Evolutionary conservation across 2,797 vertebrate species (phyloP).

Genomic region (Leptoclinus maculatus): DNA sequence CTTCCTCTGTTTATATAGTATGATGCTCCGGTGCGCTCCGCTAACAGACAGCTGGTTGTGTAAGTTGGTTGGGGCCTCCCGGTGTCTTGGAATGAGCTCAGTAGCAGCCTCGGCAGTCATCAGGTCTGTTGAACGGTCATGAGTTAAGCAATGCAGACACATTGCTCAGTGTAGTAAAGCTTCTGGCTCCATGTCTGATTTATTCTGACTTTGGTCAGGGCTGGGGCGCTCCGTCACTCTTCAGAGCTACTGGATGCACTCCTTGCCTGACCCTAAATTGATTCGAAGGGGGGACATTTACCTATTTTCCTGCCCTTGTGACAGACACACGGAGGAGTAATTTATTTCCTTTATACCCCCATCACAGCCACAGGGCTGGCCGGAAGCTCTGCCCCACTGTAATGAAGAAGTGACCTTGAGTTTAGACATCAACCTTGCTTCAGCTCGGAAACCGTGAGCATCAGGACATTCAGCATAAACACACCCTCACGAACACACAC

Average conservation of each 20-base stretch:
- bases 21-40: constrained; percentile 21
- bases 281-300: constrained; percentile 55
- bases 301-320: constrained; percentile 58
- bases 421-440: constrained; percentile 49
- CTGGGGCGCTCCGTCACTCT: constrained; percentile 53
- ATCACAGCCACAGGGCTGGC: constrained; percentile 18
- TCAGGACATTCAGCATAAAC: constrained; percentile 45
- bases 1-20: constrained; percentile 30
- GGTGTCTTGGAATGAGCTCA: constrained; percentile 65
- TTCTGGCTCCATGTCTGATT: constrained; percentile 67
- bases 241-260: constrained; percentile 51
- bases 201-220: constrained; percentile 61
- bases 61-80: constrained; percentile 40
- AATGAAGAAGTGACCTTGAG: constrained; percentile 76
- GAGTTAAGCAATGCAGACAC: constrained; percentile 67
- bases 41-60: constrained; percentile 36
- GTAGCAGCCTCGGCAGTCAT: constrained; percentile 33
- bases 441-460: constrained; percentile 44
- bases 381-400: constrained; percentile 43
- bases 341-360: constrained; percentile 65
- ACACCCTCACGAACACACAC: constrained; percentile 35
- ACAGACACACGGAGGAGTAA: constrained; percentile 41
- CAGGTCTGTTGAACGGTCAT: constrained; percentile 45
- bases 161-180: constrained; percentile 53
- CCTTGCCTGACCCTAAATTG: constrained; percentile 57